phyloP scores from a whole-genome alignment of 2,888 invertebrate species.

The Artemia sinica region DNA sequence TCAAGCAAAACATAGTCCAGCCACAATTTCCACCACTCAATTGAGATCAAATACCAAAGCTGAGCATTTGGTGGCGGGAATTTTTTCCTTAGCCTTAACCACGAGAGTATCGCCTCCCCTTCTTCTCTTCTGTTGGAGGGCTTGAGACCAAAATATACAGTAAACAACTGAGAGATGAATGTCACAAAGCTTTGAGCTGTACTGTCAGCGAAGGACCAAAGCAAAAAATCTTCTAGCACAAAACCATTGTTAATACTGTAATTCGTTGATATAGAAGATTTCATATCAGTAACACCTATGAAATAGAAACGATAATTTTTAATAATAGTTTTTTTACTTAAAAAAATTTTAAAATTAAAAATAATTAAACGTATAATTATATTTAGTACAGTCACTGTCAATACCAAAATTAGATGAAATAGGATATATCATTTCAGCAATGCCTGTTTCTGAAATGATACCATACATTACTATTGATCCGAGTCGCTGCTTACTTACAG shows the following conservation, averaged over 20 bases:
- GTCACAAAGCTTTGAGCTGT: slow-evolving; percentile 49
- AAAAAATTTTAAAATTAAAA: too few relatives aligned
- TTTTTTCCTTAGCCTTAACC: slow-evolving; percentile 58
- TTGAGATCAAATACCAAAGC: slow-evolving; percentile 70
- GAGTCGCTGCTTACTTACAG: too few relatives aligned
- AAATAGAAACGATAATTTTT: not conserved
- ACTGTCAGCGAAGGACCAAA: slow-evolving; percentile 59
- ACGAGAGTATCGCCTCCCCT: slow-evolving; percentile 59
- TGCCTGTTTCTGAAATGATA: too few relatives aligned
- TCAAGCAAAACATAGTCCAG: slow-evolving; percentile 42
- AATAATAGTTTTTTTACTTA: not conserved
- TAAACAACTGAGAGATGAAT: slow-evolving; percentile 45
- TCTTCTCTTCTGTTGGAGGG: slow-evolving; percentile 66
- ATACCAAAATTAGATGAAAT: too few relatives aligned
- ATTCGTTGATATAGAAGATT: not conserved
- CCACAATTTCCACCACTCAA: slow-evolving; percentile 77
- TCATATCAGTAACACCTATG: not conserved
- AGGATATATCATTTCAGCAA: too few relatives aligned
- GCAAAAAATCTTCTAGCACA: slow-evolving; percentile 64
- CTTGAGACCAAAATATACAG: slow-evolving; percentile 63
- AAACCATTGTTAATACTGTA: slow-evolving; percentile 29
- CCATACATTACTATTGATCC: too few relatives aligned
- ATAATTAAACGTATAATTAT: too few relatives aligned
- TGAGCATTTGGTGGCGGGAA: slow-evolving; percentile 61
- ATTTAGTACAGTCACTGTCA: too few relatives aligned